Percentiles rank a stretch among this genome's conserved stretches.
These are phyloP conservation scores for Rhopalosiphum padi DNA, from an alignment of 1,140 invertebrate species.

Conservation along the genomic window DNA sequence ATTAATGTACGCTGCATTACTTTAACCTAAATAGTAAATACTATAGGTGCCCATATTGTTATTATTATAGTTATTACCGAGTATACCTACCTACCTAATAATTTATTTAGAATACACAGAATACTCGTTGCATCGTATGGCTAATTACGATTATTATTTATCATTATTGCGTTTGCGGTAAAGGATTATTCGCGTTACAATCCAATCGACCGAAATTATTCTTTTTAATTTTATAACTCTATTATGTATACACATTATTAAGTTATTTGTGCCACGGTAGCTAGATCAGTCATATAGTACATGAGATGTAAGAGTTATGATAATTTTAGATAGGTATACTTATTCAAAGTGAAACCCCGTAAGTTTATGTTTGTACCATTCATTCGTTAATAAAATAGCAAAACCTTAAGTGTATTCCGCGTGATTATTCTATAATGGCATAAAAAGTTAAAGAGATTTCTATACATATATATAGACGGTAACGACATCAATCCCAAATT, in stretches of 20 bases:
- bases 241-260: background rate
- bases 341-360: background rate
- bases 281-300: background rate
- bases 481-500: background rate
- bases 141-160: background rate
- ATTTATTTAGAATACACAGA: background rate
- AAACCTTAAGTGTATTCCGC: background rate
- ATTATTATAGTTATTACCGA: background rate
- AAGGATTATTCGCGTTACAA: background rate
- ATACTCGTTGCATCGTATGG: background rate
- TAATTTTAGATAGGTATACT: background rate
- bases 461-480: background rate
- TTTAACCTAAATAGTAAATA: slow-evolving; percentile 16
- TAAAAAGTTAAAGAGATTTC: background rate
- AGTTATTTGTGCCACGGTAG: background rate
- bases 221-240: background rate
- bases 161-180: background rate
- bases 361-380: background rate
- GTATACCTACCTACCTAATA: background rate
- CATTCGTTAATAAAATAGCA: background rate
- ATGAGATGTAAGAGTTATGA: background rate
- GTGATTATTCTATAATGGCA: background rate
- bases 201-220: background rate
- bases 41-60: background rate
- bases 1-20: background rate